Evolutionary conservation across 2,113 vertebrate genomes (phyloP).

Genomic region (Thalassoma bifasciatum): DNA sequence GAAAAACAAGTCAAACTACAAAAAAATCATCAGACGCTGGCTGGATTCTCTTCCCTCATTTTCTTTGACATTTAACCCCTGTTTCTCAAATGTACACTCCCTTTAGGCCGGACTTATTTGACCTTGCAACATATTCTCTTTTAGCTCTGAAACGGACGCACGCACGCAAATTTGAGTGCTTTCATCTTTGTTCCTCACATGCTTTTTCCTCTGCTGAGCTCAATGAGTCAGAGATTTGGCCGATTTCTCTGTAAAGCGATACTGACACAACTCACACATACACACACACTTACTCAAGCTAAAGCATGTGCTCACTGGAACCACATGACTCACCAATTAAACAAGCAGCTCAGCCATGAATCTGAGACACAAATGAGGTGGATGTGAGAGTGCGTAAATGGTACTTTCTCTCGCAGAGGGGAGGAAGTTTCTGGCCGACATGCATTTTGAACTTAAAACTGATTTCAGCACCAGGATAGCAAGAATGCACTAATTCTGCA

Average conservation of each 20-base stretch:
- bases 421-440: neutral
- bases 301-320: neutral
- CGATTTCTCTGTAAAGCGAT: constrained; percentile 10
- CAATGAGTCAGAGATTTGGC: constrained; percentile 43
- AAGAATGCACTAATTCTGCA: constrained; percentile 56
- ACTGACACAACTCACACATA: constrained; percentile 3
- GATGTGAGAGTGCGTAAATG: constrained; percentile 6
- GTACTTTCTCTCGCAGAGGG: neutral
- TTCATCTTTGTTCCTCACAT: constrained; percentile 3
- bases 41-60: neutral
- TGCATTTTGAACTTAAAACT: constrained; percentile 16
- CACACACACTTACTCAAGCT: constrained; percentile 8
- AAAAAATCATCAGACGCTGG: constrained; percentile 4
- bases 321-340: constrained; percentile 49
- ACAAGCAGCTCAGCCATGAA: constrained; percentile 28
- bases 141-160: neutral
- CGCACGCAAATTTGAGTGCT: neutral
- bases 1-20: neutral
- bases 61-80: constrained; percentile 29
- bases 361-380: constrained; percentile 18
- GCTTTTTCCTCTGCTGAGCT: constrained; percentile 9
- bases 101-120: constrained; percentile 9
- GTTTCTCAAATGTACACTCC: constrained; percentile 24
- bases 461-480: constrained; percentile 18
- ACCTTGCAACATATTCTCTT: constrained; percentile 11